Evolutionary conservation across 2,113 vertebrate species (phyloP), one percentile per base, ranked within the genome.

Genomic region (Lutjanus erythropterus): DNA sequence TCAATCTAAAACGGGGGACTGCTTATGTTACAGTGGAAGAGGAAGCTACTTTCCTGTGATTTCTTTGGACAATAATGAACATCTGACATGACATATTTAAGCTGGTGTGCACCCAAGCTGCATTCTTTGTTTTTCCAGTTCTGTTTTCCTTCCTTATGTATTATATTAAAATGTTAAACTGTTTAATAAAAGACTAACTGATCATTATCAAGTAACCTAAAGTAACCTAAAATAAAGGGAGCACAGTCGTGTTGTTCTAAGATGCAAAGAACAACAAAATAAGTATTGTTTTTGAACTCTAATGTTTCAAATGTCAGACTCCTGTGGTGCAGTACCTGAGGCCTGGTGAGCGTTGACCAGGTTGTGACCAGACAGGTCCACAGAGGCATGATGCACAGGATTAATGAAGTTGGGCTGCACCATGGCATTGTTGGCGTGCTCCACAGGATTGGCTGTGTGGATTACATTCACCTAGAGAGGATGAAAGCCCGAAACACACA

Each of bases 321-420:
- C n/a, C 0, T 5, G 10, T 35, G 55, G 33, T 56, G 44, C 33
- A 4, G 35, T 94, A 99, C 98, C 98, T 94, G 97, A 97, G 25
- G 97, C 96, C 0, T 98, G 96, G 72, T 98, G 97, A 33, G 97
- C 96, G 47, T 92, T 99, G 66, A 96, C 96, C 71, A 99, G 89
- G 94, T 97, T 99, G 94, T 99, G 98, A 9, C 98, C 98, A 0
- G 97, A 96, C 79, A 99, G 95, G 83, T 99, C 98, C 2, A 98
- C 96, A 11, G 98, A 98, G 0, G 97, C 95, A 0, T 96, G 97
- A 60, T 99, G 97, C 70, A 97, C 93, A 0, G 97, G 97, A 68
- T 97, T 97, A 44, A 99, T 96, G 50, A 99, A 99, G 75, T 97
- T 97, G 0, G 98, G 97, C 77, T 98, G 97, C 0, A 96, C 95